phyloP scores from a whole-genome alignment of 2,797 vertebrate genomes.

The Tragopan temminckii region DNA sequence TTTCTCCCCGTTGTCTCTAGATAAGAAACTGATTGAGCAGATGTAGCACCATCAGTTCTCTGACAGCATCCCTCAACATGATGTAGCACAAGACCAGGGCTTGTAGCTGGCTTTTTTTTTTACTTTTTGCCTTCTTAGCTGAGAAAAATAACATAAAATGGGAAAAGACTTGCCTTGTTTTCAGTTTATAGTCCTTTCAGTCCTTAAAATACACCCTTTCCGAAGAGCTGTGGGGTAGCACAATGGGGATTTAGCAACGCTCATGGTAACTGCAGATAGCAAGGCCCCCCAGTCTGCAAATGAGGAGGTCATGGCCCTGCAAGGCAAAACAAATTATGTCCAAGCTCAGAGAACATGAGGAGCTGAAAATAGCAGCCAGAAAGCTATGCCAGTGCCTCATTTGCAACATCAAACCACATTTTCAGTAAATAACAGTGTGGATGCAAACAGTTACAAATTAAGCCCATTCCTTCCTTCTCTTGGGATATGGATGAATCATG shows the following conservation, averaged over 20 bases:
- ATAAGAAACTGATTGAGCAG: not conserved
- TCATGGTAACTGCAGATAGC: rapidly evolving
- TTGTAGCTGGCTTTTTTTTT: not conserved
- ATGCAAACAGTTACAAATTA: not conserved
- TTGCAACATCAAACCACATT: not conserved
- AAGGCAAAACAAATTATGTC: not conserved
- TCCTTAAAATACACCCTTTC: not conserved
- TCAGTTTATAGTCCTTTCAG: not conserved
- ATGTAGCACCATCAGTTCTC: not conserved
- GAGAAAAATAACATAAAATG: not conserved
- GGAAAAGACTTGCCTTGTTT: not conserved
- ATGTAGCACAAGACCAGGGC: not conserved
- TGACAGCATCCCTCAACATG: not conserved
- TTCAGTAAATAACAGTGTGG: not conserved
- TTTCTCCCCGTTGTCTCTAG: not conserved
- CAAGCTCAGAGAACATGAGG: not conserved
- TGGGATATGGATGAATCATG: not conserved
- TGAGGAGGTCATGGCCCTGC: not conserved
- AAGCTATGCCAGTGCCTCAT: not conserved
- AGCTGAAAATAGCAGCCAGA: not conserved
- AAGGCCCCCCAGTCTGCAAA: not conserved
- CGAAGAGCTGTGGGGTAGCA: not conserved
- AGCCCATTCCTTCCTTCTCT: not conserved
- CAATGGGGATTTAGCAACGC: not conserved
- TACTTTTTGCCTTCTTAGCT: not conserved